phyloP scores from a whole-genome alignment of 2,888 invertebrate genomes.

The Platycheirus rosarum region DNA sequence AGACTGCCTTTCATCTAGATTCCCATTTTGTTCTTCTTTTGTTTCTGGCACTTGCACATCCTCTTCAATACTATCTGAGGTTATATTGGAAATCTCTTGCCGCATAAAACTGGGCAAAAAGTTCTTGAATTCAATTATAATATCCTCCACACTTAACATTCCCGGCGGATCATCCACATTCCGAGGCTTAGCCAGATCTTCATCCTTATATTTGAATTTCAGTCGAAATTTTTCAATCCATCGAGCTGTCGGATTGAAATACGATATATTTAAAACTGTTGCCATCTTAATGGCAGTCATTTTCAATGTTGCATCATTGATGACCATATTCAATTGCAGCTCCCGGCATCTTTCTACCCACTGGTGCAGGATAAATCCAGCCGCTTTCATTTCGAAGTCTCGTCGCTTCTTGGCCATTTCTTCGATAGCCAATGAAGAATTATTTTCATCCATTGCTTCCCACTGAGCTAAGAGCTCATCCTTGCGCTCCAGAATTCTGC shows the following conservation, averaged over 20 bases:
- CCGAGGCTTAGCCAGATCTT: constrained; percentile 75
- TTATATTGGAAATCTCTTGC: constrained; percentile 78
- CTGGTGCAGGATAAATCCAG: constrained; percentile 80
- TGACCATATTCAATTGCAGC: constrained; percentile 77
- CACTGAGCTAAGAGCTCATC: constrained; percentile 79
- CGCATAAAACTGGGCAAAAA: constrained; percentile 81
- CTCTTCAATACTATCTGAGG: constrained; percentile 58
- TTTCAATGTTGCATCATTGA: constrained; percentile 79
- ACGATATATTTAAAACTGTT: constrained; percentile 79
- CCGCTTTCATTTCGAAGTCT: constrained; percentile 81
- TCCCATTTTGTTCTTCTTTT: too few relatives aligned
- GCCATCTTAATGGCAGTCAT: constrained; percentile 80
- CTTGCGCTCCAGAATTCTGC: constrained; percentile 80
- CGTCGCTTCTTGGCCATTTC: constrained; percentile 81
- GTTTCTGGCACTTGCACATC: not conserved
- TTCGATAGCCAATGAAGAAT: constrained; percentile 80
- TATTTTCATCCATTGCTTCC: constrained; percentile 79
- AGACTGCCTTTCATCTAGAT: not conserved
- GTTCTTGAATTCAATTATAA: constrained; percentile 80
- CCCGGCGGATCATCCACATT: constrained; percentile 60
- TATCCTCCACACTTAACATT: constrained; percentile 79
- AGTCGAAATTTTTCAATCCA: constrained; percentile 80
- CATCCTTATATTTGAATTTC: constrained; percentile 80
- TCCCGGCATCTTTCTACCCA: constrained; percentile 81
- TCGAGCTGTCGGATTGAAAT: constrained; percentile 79